Evolutionary conservation across 2,888 invertebrate genomes (phyloP).

Genomic region (Metellina segmentata): DNA sequence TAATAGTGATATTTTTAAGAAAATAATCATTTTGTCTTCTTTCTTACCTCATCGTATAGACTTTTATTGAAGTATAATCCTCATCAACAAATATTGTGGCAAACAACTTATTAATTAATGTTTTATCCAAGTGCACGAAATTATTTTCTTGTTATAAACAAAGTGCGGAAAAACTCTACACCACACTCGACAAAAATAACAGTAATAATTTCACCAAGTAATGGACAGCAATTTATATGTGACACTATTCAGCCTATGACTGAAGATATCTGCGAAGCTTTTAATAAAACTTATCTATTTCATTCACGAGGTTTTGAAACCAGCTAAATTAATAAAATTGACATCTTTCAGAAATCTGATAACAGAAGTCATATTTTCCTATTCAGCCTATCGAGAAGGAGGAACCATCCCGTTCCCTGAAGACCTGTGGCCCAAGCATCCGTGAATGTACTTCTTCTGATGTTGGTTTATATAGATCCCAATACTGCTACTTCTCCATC

Average conservation of each 20-base stretch:
- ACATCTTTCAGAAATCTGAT: too few relatives aligned
- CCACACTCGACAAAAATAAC: constrained; percentile 57
- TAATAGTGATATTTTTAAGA: constrained; percentile 74
- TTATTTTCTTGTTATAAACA: constrained; percentile 74
- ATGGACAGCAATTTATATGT: constrained; percentile 35
- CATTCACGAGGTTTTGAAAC: not conserved
- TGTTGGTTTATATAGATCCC: too few relatives aligned
- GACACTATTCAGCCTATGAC: constrained; percentile 25
- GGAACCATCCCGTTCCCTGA: too few relatives aligned
- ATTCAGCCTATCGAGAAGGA: too few relatives aligned
- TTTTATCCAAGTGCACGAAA: constrained; percentile 49
- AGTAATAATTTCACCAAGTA: constrained; percentile 35
- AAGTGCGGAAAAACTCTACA: too few relatives aligned
- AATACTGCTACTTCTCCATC: too few relatives aligned
- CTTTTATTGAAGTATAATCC: constrained; percentile 68
- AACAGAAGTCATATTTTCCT: too few relatives aligned
- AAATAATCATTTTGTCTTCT: constrained; percentile 70
- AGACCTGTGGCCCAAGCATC: too few relatives aligned
- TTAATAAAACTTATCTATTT: not conserved
- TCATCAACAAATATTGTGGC: constrained; percentile 42
- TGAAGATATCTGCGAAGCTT: constrained; percentile 18
- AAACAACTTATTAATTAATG: constrained; percentile 28
- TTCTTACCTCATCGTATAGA: constrained; percentile 73
- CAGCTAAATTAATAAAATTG: too few relatives aligned
- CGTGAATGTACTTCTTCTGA: too few relatives aligned